Evolutionary conservation across 2,797 vertebrate genomes (phyloP).

Genomic region (Poecilia wingei): DNA sequence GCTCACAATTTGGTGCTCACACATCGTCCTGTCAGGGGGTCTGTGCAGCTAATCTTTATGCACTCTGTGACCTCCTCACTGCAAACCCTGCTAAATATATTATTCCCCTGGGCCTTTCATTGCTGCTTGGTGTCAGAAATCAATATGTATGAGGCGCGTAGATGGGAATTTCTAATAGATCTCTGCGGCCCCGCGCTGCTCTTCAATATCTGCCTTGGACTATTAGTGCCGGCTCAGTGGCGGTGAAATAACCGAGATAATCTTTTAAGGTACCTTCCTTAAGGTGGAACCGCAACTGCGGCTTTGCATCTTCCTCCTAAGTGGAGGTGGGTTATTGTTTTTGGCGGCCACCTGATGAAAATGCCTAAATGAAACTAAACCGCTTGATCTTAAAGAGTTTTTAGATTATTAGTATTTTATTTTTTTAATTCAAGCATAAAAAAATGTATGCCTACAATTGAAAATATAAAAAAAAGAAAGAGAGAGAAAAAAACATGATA

Average conservation of each 20-base stretch:
- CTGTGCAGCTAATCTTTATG: constrained; percentile 99
- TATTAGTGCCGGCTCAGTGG: constrained; percentile 99
- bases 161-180: constrained; percentile 99
- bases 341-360: constrained; percentile 17
- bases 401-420: not conserved
- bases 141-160: constrained; percentile 99
- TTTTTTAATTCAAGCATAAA: not conserved
- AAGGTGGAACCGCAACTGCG: constrained; percentile 89
- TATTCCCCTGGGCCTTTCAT: constrained; percentile 99
- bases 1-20: constrained; percentile 67
- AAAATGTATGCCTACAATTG: not conserved
- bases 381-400: not conserved
- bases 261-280: constrained; percentile 99
- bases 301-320: constrained; percentile 46
- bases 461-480: not conserved
- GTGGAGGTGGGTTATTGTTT: constrained; percentile 51
- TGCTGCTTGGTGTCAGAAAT: constrained; percentile 99
- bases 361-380: not conserved
- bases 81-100: constrained; percentile 99
- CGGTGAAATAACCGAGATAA: constrained; percentile 99
- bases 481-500: not conserved
- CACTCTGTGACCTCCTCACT: constrained; percentile 97
- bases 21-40: constrained; percentile 85
- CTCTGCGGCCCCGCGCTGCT: constrained; percentile 98
- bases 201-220: constrained; percentile 99